Percentiles rank a stretch among this genome's conserved stretches.
phyloP scores from a whole-genome alignment of 2,797 vertebrate species.

The Pempheris klunzingeri region DNA sequence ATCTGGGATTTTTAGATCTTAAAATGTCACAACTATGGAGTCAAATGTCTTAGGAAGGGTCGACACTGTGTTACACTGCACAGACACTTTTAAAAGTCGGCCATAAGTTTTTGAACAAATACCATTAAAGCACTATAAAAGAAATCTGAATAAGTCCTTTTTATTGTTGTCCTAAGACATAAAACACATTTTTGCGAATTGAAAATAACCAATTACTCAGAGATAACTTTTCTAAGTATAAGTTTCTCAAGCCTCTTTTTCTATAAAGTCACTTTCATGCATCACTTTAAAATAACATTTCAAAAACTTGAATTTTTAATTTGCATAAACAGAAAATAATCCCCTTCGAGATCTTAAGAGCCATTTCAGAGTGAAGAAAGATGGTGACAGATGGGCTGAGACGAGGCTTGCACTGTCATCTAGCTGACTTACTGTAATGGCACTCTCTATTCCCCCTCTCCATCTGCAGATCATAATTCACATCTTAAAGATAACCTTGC shows the following conservation, averaged over 20 bases:
- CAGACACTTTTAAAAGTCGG: neutral
- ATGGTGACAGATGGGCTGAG: slow-evolving; percentile 48
- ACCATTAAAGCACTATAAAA: neutral
- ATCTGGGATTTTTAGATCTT: neutral
- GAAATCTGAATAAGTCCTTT: neutral
- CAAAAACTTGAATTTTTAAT: neutral
- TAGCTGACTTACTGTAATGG: slow-evolving; percentile 51
- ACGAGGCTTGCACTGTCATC: slow-evolving; percentile 55
- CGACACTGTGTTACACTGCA: neutral
- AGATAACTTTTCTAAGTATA: neutral
- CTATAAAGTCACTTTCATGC: slow-evolving; percentile 10
- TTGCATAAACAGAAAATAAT: slow-evolving; percentile 29
- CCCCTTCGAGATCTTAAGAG: neutral
- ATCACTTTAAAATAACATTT: slow-evolving; percentile 2
- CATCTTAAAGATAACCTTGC: slow-evolving; percentile 61
- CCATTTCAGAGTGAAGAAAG: slow-evolving; percentile 23
- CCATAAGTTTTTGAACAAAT: neutral
- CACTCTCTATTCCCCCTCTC: slow-evolving; percentile 39
- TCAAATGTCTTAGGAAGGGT: neutral
- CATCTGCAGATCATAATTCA: slow-evolving; percentile 70
- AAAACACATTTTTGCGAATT: neutral
- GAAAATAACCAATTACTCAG: neutral
- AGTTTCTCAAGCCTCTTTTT: neutral
- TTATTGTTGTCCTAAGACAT: neutral
- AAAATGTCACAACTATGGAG: neutral